Percentiles rank a stretch among this genome's conserved stretches.
Evolutionary conservation across 2,888 invertebrate species (phyloP).

Genomic region (Didymodactylos carnosus): DNA sequence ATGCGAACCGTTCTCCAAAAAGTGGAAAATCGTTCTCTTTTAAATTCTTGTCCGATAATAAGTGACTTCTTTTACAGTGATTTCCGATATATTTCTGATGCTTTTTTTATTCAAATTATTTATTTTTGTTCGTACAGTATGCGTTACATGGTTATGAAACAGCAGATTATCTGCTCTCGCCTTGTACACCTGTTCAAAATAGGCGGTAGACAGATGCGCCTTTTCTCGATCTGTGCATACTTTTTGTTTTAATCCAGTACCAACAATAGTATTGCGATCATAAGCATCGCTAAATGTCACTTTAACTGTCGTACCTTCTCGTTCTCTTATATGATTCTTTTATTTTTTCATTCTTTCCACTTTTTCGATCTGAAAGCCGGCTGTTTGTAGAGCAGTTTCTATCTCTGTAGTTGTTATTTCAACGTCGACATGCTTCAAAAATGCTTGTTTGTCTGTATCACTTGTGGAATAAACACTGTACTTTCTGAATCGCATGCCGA

Average conservation of each 20-base stretch:
- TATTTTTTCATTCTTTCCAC: not conserved
- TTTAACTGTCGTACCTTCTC: not conserved
- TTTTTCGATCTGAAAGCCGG: not conserved
- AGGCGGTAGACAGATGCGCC: not conserved
- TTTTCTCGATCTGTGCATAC: not conserved
- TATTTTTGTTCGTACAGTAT: too few relatives aligned
- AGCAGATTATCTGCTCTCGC: too few relatives aligned
- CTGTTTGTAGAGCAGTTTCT: not conserved
- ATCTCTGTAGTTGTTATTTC: not conserved
- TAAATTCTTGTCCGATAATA: too few relatives aligned
- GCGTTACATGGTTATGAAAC: too few relatives aligned
- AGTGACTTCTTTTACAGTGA: too few relatives aligned
- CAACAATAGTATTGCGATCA: not conserved
- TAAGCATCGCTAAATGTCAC: not conserved
- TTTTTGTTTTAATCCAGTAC: not conserved
- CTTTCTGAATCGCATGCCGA: not conserved
- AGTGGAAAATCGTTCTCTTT: too few relatives aligned
- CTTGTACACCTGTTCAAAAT: too few relatives aligned
- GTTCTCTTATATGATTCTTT: not conserved
- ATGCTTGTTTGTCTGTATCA: not conserved
- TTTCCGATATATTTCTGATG: not conserved
- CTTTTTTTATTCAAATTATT: too few relatives aligned
- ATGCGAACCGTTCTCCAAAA: too few relatives aligned
- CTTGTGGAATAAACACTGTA: too few relatives aligned
- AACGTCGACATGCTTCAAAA: not conserved